Base-by-base conservation (phyloP, 2,888 invertebrate genomes). In the Monoplex corrugatus region DNA sequence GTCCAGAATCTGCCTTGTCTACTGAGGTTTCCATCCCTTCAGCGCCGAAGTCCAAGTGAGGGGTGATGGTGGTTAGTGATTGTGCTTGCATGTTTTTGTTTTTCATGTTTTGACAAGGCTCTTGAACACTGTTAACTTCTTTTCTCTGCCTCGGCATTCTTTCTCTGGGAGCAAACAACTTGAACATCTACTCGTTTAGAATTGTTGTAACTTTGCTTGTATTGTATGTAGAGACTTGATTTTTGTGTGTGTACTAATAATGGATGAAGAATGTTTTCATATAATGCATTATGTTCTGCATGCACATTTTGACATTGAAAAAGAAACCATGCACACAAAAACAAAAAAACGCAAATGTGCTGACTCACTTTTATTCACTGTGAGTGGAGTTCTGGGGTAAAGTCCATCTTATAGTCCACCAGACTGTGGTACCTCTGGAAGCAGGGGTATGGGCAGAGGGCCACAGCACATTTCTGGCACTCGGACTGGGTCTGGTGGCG, bases 401-500 rank as follows among this genome's bases (percentile, higher is more conserved):
- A 72, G 35, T 72, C 72, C 10, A 72, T 35, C 35, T 5, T 75
- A 19, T 38, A 75, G 23, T 75, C 75, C 38, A 75, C 38, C 38
- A 75, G 13, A 75, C 75, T 75, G 38, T 75, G 38, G 75, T 75
- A 75, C 75, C 38, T 75, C 75, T n/a, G n/a, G n/a, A n/a, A 68
- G 68, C 68, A 68, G 68, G 68, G 68, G 0, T 68, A 68, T 6
- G 68, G 28, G 28, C 68, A 68, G 28, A 3, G 68, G 19, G 28
- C 68, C 68, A 68, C 2, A 68, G 19, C 28, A 68, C 68, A 68
- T n/a, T 68, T 68, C n/a, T n/a, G 19, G 68, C 68, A 68, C 19
- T 28, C 68, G 0, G n/a, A 68, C 68, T 68, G 68, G 68, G 68
- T 68, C 68, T 68, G 68, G 68, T 68, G 68, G 68, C 68, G 68